Conservation (phyloP, 2,888 invertebrate species). For the Napeogenes inachia region DNA sequence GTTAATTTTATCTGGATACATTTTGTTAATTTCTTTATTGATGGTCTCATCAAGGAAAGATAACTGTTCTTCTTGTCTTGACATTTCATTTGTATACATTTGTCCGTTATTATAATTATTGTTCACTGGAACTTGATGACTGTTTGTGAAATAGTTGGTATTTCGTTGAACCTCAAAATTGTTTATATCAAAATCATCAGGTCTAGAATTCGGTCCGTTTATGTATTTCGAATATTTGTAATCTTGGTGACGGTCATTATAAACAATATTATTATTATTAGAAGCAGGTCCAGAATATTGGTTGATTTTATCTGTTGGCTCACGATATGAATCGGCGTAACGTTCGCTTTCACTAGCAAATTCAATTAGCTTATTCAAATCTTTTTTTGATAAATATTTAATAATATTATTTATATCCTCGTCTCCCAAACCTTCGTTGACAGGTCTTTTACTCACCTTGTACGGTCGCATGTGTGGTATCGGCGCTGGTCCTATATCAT, state of each 20-base stretch:
- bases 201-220: background rate
- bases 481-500: constrained; percentile 37
- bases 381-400: constrained; percentile 62
- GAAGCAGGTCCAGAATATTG: constrained; percentile 10
- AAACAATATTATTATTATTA: constrained; percentile 13
- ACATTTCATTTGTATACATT: constrained; percentile 36
- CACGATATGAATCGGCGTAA: constrained; percentile 9
- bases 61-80: constrained; percentile 34
- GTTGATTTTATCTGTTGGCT: constrained; percentile 13
- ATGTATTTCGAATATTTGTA: constrained; percentile 4
- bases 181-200: background rate
- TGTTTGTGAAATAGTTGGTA: background rate
- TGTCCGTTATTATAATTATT: constrained; percentile 13
- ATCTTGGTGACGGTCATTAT: background rate
- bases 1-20: constrained; percentile 23
- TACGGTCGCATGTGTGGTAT: constrained; percentile 39
- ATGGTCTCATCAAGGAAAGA: constrained; percentile 35
- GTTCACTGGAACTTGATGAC: constrained; percentile 14
- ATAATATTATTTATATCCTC: constrained; percentile 60
- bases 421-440: constrained; percentile 52
- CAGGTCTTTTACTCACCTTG: constrained; percentile 58
- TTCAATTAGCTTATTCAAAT: constrained; percentile 60
- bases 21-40: constrained; percentile 33
- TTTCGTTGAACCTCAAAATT: background rate
- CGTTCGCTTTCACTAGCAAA: constrained; percentile 41